phyloP scores from a whole-genome alignment of 2,113 vertebrate species.

The Peromyscus maniculatus region DNA sequence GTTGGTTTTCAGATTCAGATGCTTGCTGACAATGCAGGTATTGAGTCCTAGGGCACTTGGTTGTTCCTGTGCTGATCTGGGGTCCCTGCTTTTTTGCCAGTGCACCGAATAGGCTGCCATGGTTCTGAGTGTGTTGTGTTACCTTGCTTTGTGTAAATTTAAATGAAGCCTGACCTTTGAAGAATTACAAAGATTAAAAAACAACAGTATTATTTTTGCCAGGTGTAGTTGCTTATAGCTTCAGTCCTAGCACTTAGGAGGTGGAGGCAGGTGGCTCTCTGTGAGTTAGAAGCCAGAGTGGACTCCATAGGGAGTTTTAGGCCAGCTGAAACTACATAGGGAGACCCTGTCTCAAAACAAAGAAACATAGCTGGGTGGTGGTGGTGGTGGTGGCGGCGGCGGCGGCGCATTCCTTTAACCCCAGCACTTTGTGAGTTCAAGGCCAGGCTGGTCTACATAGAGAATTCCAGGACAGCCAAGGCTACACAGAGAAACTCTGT shows the following conservation, averaged over 20 bases:
- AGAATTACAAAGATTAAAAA: neutral
- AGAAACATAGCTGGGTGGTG: neutral
- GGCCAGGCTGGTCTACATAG: neutral
- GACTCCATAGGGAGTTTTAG: neutral
- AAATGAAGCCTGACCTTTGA: neutral
- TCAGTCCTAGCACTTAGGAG: neutral
- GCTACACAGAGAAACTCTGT: neutral
- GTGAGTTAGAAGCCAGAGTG: neutral
- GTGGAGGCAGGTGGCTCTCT: neutral
- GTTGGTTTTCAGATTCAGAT: conserved; percentile 41
- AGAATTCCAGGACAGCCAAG: neutral
- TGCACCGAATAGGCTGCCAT: neutral
- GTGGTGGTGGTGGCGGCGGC: neutral
- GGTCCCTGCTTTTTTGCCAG: neutral
- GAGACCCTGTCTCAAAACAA: neutral
- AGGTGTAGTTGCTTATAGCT: neutral
- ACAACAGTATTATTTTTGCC: neutral
- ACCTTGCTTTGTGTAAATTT: neutral
- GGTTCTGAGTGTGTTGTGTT: neutral
- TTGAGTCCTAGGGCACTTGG: neutral
- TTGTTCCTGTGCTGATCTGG: neutral
- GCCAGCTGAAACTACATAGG: neutral
- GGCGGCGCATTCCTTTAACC: neutral
- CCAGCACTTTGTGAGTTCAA: neutral
- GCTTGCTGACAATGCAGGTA: conserved; percentile 3